These are phyloP conservation scores for Leucophenga montana DNA, from an alignment of 2,888 invertebrate species.

Conservation along the genomic window DNA sequence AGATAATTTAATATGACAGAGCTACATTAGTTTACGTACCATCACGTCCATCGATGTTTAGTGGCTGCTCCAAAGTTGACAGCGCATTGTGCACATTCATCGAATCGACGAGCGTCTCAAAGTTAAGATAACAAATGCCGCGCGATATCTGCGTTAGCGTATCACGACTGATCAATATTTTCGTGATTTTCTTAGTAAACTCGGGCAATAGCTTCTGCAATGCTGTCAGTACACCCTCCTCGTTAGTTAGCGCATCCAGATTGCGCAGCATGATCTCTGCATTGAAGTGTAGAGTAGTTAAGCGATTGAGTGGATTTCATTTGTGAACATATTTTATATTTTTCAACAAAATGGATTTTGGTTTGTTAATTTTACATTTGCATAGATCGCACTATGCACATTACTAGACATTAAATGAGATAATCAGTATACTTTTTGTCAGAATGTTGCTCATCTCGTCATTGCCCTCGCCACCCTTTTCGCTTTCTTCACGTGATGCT, in stretches of 20 bases:
- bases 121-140: slow-evolving; percentile 86
- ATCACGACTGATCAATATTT: slow-evolving; percentile 89
- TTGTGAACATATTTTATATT: no score
- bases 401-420: slow-evolving; percentile 11
- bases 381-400: slow-evolving; percentile 1
- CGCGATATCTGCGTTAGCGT: slow-evolving; percentile 87
- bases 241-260: slow-evolving; percentile 92
- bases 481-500: slow-evolving; percentile 88
- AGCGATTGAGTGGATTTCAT: slow-evolving; percentile 76
- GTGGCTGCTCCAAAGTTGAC: slow-evolving; percentile 74
- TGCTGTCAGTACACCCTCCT: slow-evolving; percentile 90
- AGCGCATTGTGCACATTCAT: slow-evolving; percentile 84
- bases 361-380: slow-evolving; percentile 1
- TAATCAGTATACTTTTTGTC: slow-evolving; percentile 79
- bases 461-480: slow-evolving; percentile 86
- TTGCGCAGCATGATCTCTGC: slow-evolving; percentile 87
- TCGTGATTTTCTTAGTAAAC: slow-evolving; percentile 83
- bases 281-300: slow-evolving; percentile 56
- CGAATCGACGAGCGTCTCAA: slow-evolving; percentile 88
- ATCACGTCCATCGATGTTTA: slow-evolving; percentile 74
- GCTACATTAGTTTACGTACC: slow-evolving; percentile 53
- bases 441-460: slow-evolving; percentile 88
- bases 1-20: not conserved
- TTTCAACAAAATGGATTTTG: slow-evolving; percentile 4
- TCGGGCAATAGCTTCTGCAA: slow-evolving; percentile 83